Evolutionary conservation across 2,113 vertebrate species (phyloP).

Genomic region (Takifugu flavidus): DNA sequence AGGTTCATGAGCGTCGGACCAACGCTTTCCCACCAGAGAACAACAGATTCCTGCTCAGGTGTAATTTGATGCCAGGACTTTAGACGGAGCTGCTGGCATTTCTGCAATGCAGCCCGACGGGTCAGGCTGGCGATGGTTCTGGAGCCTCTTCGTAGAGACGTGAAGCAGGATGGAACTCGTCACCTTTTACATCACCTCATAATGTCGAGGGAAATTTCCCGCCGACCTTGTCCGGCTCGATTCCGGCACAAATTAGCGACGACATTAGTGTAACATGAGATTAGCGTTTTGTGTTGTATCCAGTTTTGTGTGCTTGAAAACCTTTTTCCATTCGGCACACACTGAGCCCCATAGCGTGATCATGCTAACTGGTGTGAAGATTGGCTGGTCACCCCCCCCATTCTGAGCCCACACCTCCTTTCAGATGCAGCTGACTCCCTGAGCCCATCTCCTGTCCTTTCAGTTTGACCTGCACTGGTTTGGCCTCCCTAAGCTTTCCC

Average conservation of each 20-base stretch:
- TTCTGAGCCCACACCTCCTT: conserved; percentile 39
- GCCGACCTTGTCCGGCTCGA: neutral
- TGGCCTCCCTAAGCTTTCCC: conserved; percentile 55
- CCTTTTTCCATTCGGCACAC: neutral
- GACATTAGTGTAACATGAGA: neutral
- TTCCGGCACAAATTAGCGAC: too few relatives aligned
- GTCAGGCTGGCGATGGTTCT: neutral
- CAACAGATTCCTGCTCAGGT: neutral
- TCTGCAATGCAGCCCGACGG: neutral
- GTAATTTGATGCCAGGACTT: neutral
- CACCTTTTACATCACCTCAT: neutral
- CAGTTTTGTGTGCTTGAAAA: neutral
- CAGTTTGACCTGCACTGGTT: conserved; percentile 38
- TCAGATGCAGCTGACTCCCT: conserved; percentile 58
- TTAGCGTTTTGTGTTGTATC: neutral
- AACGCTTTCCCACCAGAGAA: neutral
- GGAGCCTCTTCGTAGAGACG: neutral
- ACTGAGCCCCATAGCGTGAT: neutral
- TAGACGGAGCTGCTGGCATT: neutral
- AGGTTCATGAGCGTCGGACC: too few relatives aligned
- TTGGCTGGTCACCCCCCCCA: conserved; percentile 12
- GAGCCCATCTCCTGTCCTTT: conserved; percentile 44
- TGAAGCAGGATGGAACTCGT: neutral
- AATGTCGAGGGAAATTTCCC: neutral
- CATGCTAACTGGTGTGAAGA: neutral